A percentile compares a stretch with the other conserved stretches of the same genome.
These are phyloP conservation scores for Leguminivora glycinivorella DNA, from an alignment of 1,140 invertebrate species.

Conservation along the genomic window DNA sequence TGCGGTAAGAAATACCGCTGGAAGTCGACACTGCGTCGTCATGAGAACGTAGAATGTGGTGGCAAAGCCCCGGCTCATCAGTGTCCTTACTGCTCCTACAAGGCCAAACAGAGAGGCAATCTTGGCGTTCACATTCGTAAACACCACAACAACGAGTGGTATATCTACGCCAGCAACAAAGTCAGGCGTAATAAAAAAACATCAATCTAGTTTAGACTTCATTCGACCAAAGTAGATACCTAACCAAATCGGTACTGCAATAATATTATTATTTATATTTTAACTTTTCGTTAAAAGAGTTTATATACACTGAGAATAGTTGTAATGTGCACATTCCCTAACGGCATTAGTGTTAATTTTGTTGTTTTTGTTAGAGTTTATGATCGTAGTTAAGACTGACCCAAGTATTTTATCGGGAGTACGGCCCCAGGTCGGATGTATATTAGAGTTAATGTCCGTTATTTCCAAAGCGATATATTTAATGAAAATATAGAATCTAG, in stretches of 20 bases:
- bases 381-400: conserved; percentile 73
- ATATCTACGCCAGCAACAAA: conserved; percentile 72
- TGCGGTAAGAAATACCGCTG: conserved; percentile 90
- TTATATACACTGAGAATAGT: conserved; percentile 71
- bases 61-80: conserved; percentile 90
- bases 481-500: background rate
- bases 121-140: conserved; percentile 89
- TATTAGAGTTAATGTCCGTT: conserved; percentile 18
- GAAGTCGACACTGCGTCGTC: conserved; percentile 89
- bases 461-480: conserved; percentile 18
- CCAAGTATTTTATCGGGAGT: conserved; percentile 62
- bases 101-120: conserved; percentile 88
- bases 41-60: conserved; percentile 93
- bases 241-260: conserved; percentile 75
- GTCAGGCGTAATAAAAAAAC: conserved; percentile 73
- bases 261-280: conserved; percentile 70
- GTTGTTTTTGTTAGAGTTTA: conserved; percentile 75
- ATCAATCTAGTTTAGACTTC: conserved; percentile 43
- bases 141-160: conserved; percentile 82
- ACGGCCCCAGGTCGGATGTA: conserved; percentile 43
- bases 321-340: conserved; percentile 75
- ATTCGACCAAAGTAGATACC: conserved; percentile 74
- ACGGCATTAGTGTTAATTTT: conserved; percentile 69
- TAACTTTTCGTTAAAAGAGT: conserved; percentile 62
- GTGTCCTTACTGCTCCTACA: conserved; percentile 89